phyloP scores from a whole-genome alignment of 2,113 vertebrate genomes.

The Rhabdomys dilectus region DNA sequence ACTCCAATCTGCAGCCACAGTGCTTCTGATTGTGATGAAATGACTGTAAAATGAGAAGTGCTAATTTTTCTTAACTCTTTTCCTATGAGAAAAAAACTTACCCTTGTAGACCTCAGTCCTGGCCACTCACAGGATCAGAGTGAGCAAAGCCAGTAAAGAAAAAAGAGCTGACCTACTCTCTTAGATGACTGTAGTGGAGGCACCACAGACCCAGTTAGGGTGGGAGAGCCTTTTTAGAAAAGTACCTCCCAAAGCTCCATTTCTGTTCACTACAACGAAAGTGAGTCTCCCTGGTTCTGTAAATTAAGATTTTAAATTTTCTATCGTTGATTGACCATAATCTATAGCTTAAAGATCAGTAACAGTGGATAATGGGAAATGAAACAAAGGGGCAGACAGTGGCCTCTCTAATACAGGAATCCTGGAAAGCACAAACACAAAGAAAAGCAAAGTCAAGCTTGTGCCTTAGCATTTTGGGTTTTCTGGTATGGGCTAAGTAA shows the following conservation, averaged over 20 bases:
- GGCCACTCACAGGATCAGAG: background rate
- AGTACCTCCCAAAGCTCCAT: accelerated
- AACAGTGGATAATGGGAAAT: background rate
- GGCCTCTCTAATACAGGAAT: background rate
- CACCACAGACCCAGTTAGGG: too few species aligned
- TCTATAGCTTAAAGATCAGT: background rate
- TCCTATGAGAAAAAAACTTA: background rate
- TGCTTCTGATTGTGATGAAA: background rate
- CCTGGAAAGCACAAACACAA: background rate
- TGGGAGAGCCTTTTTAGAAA: too few species aligned
- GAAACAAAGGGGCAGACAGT: background rate
- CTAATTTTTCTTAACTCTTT: background rate
- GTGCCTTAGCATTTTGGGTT: background rate
- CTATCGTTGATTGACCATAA: background rate
- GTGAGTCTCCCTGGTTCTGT: background rate
- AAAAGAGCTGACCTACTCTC: accelerated
- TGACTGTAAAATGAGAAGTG: background rate
- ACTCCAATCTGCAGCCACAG: background rate
- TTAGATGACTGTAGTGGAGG: too few species aligned
- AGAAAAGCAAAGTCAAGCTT: background rate
- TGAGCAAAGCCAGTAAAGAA: background rate
- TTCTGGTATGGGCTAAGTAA: background rate
- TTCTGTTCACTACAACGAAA: background rate
- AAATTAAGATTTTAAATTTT: background rate
- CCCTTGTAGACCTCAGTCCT: background rate